Evolutionary conservation across 1,140 invertebrate genomes (phyloP), one percentile per base, ranked within the genome.

Genomic region (Caenorhabditis remanei): DNA sequence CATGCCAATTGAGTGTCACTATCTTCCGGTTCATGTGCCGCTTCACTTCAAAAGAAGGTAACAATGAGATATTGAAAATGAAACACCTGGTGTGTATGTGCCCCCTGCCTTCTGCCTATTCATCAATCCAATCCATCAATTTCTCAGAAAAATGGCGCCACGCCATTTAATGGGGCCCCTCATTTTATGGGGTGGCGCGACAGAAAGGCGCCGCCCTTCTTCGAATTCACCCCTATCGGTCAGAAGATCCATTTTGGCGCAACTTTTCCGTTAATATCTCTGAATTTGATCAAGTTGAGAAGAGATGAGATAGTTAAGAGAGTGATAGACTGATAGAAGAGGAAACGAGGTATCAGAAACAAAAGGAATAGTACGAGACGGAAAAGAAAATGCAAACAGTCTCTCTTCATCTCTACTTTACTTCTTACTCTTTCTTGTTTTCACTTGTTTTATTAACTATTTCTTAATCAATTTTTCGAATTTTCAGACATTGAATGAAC

Each of bases 131-230:
- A 79, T 79, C 71, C 46, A 79, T 79, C 71, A 46, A 50, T 50
- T 79, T 79, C 71, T 79, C 19, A 79, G 71, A 79, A 79, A 50
- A 79, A 79, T 79, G 43, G 71, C 71, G 71, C 46, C 71, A 79
- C 46, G 71, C 71, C 83, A 84, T 58, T 84, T 84, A 63, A 84
- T 84, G 58, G 32, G 19, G 53, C 83, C 83, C 50, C 8, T 84
- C 53, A 43, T 84, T 84, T 63, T 63, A 61, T 84, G 55, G 55
- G 55, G 58, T 61, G 58, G 53, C 55, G 83, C 53, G 83, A 84
- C 55, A 84, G 83, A 84, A 63, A 84, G 55, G 58, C 83, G 53
- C 83, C 83, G 55, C 58, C 46, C 58, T 63, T 24, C 19, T 40
- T 5, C 19, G 8, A 41, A n/a, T 84, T 61, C 24, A 19, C 14